Evolutionary conservation across 2,888 invertebrate species (phyloP), one percentile per base, ranked within the genome.

Genomic region (Drosophila niveifrons): DNA sequence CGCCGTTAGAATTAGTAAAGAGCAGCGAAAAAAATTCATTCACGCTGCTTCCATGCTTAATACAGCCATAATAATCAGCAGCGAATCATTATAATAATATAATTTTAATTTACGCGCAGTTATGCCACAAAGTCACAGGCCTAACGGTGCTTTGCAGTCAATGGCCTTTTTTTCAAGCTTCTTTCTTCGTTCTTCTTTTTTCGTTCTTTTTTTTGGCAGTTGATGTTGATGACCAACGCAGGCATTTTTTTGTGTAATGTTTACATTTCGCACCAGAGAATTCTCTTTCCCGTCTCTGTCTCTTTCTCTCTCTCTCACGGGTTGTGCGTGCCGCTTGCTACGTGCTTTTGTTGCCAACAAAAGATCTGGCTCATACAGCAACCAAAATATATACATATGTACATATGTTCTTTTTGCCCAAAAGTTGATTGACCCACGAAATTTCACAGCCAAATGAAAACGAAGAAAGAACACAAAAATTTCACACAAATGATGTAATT

Each of bases 401-500:
- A 31, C 3, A 65, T 78, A 57, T 65, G 58, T 86, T 86, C 70
- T 81, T 80, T 72, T 77, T 82, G 70, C 67, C 68, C 79, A 73
- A 83, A 72, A 85, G 85, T 85, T 85, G 82, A 85, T 75, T 85
- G 85, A 85, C 88, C 85, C 86, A 75, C 72, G 76, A 72, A 72
- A 72, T 67, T 66, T 39, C 17, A 51, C 66, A 63, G 55, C 70
- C 67, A 73, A 75, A 69, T 70, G 66, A 77, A 80, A 69, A 55
- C 66, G 66, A 80, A 74, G 74, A 63, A 78, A 68, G 64, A 67
- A 78, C 66, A 66, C 75, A 59, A 66, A 65, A 76, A 72, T 80
- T 83, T 78, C 71, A 80, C 74, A 83, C 77, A 86, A 88, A 83
- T 88, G 88, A 86, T 86, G 85, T 86, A 86, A 86, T 88, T 79